These are phyloP conservation scores for Pagetopsis macropterus DNA, from an alignment of 2,797 vertebrate genomes.

Conservation along the genomic window DNA sequence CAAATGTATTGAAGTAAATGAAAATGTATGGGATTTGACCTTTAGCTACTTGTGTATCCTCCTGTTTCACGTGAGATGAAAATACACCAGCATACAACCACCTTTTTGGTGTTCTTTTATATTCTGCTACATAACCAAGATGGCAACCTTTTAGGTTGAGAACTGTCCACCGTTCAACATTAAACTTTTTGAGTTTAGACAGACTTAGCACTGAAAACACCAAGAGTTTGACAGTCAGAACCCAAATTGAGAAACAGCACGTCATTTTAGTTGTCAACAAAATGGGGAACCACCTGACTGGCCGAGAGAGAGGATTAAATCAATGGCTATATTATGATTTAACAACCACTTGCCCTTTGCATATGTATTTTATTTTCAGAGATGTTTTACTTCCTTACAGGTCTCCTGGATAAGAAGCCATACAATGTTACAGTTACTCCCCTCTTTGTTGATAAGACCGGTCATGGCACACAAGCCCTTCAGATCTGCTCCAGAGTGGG, in stretches of 20 bases:
- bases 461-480: conserved; percentile 44
- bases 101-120: no score
- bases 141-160: no score
- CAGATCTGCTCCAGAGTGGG: conserved; percentile 64
- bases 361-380: background rate
- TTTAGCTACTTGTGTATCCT: no score
- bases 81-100: no score
- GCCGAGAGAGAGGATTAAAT: background rate
- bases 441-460: conserved; percentile 62
- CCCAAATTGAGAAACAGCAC: background rate
- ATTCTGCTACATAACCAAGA: no score
- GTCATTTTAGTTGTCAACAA: background rate
- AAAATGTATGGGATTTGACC: no score
- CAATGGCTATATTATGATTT: background rate
- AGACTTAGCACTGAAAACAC: no score
- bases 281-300: background rate
- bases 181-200: no score
- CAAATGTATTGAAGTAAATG: no score
- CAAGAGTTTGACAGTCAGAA: background rate
- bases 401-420: conserved; percentile 53
- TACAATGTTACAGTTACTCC: conserved; percentile 79
- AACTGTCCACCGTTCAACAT: no score
- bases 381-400: conserved; percentile 38
- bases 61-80: no score
- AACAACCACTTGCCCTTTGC: background rate